A percentile compares a stretch with the other conserved stretches of the same genome.
Conservation (phyloP, 2,888 invertebrate genomes). For the Heliothis peltigera region DNA sequence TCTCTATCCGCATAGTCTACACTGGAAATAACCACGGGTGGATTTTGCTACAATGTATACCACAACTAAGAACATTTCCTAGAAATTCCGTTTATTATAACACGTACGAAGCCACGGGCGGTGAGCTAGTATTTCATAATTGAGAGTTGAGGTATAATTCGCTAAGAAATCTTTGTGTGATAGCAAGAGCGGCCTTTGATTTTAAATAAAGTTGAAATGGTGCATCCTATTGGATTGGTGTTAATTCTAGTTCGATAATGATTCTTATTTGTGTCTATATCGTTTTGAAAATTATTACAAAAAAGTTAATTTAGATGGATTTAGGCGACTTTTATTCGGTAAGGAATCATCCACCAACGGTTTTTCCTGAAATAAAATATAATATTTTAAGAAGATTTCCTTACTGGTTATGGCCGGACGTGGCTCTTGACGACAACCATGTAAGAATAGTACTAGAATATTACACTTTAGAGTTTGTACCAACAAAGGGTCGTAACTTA, state of each 20-base stretch:
- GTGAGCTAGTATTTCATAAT: slow-evolving; percentile 3
- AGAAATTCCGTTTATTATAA: not conserved
- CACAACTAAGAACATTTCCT: slow-evolving; percentile 1
- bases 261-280: too few relatives aligned
- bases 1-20: not conserved
- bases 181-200: too few relatives aligned
- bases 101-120: slow-evolving; percentile 1
- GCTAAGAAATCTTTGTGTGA: not conserved
- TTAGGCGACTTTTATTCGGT: too few relatives aligned
- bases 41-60: not conserved
- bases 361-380: too few relatives aligned
- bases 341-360: too few relatives aligned
- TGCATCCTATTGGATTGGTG: too few relatives aligned
- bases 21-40: not conserved
- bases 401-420: slow-evolving; percentile 41
- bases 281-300: too few relatives aligned
- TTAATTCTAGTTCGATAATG: too few relatives aligned
- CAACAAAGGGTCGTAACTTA: not conserved
- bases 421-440: slow-evolving; percentile 17
- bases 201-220: too few relatives aligned
- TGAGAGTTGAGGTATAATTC: slow-evolving; percentile 1
- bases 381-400: too few relatives aligned
- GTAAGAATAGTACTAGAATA: slow-evolving; percentile 28
- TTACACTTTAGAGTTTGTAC: slow-evolving; percentile 14
- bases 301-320: too few relatives aligned